These are phyloP conservation scores for Drosophila pseudotalamancana DNA, from an alignment of 2,888 invertebrate genomes.

Conservation along the genomic window DNA sequence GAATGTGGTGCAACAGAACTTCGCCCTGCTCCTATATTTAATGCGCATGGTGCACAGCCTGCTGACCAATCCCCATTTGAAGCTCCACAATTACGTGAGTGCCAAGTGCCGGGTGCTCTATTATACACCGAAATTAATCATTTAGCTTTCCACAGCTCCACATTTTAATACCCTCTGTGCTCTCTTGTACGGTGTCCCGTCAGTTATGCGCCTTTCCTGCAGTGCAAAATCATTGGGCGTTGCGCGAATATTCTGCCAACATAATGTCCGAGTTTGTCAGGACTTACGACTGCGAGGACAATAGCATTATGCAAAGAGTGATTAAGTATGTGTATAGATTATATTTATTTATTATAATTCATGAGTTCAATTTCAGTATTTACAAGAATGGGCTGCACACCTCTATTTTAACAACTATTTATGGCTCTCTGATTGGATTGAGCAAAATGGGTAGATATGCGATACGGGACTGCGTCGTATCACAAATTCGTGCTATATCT, in stretches of 20 bases:
- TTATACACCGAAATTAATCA: not conserved
- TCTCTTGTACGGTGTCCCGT: constrained; percentile 30
- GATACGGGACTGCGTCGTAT: constrained; percentile 25
- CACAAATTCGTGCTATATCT: constrained; percentile 31
- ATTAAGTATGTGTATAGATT: constrained; percentile 20
- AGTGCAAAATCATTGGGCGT: constrained; percentile 38
- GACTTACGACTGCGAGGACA: not conserved
- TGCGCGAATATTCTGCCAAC: constrained; percentile 40
- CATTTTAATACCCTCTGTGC: constrained; percentile 36
- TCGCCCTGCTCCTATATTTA: constrained; percentile 23
- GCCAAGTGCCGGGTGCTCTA: not conserved
- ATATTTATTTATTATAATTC: not conserved
- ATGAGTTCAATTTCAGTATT: constrained; percentile 16
- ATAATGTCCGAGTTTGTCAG: constrained; percentile 29
- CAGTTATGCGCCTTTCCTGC: constrained; percentile 2
- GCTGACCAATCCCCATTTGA: constrained; percentile 22
- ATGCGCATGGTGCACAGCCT: constrained; percentile 47
- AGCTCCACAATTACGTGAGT: constrained; percentile 44
- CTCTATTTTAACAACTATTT: constrained; percentile 34
- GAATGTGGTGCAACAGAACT: constrained; percentile 30
- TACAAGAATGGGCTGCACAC: constrained; percentile 26
- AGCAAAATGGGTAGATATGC: constrained; percentile 36
- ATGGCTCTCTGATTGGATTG: constrained; percentile 43
- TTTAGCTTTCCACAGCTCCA: constrained; percentile 45
- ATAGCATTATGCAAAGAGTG: constrained; percentile 25